These are phyloP conservation scores for Chironomus striatipennis DNA, from an alignment of 1,140 invertebrate species.

Conservation along the genomic window DNA sequence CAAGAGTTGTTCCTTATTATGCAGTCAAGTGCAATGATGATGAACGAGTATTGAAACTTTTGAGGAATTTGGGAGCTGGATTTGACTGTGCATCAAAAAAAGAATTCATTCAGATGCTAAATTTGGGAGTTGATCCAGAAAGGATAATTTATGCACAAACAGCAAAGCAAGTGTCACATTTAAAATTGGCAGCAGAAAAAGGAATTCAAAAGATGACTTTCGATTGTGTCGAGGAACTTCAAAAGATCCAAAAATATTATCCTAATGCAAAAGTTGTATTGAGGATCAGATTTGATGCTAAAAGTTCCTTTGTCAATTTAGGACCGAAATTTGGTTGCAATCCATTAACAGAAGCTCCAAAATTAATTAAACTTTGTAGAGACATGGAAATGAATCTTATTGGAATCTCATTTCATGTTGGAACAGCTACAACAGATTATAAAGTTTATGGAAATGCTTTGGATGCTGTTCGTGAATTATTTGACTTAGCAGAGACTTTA, in stretches of 20 bases:
- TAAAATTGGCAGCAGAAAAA: slow-evolving; percentile 41
- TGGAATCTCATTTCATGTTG: slow-evolving; percentile 21
- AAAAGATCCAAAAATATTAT: slow-evolving; percentile 10
- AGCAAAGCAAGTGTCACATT: slow-evolving; percentile 89
- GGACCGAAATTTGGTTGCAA: slow-evolving; percentile 22
- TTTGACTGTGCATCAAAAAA: slow-evolving; percentile 96
- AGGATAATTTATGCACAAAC: slow-evolving; percentile 97
- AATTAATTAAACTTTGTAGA: neutral
- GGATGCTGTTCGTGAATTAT: slow-evolving; percentile 53
- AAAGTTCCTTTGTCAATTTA: neutral
- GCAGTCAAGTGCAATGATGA: slow-evolving; percentile 97
- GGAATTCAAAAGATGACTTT: slow-evolving; percentile 2
- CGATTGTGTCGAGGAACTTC: neutral
- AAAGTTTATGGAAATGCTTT: slow-evolving; percentile 65
- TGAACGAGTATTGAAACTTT: slow-evolving; percentile 65
- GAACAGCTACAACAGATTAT: neutral
- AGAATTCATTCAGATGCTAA: slow-evolving; percentile 80
- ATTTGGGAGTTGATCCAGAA: slow-evolving; percentile 64
- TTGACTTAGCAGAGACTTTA: slow-evolving; percentile 55
- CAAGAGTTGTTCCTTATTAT: slow-evolving; percentile 88
- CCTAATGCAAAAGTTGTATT: slow-evolving; percentile 22
- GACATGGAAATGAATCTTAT: neutral
- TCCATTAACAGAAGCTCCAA: slow-evolving; percentile 20
- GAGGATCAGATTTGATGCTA: slow-evolving; percentile 16
- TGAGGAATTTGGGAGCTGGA: slow-evolving; percentile 76